Evolutionary conservation across 2,888 invertebrate genomes (phyloP).

Genomic region (Meganola albula): DNA sequence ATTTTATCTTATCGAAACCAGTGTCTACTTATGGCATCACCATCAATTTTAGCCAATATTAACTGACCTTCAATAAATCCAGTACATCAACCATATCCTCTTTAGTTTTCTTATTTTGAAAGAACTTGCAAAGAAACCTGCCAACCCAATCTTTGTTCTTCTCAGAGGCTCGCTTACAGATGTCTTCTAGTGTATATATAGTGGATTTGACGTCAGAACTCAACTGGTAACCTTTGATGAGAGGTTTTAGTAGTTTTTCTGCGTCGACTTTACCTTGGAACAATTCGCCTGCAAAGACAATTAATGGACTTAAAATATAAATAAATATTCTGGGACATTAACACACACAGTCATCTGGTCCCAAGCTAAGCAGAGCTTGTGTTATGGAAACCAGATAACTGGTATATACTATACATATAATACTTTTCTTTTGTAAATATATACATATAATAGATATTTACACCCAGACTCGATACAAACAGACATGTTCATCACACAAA

Average conservation of each 20-base stretch:
- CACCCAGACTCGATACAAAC: too few species aligned
- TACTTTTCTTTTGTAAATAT: too few species aligned
- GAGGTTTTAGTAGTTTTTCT: constrained; percentile 58
- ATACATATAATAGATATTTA: too few species aligned
- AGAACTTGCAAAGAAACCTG: constrained; percentile 69
- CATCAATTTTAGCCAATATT: too few species aligned
- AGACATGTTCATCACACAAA: too few species aligned
- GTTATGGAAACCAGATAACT: too few species aligned
- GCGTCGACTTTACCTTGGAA: constrained; percentile 73
- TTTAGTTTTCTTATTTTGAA: constrained; percentile 57
- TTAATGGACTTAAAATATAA: constrained; percentile 2
- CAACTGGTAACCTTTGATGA: constrained; percentile 65
- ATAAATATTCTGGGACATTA: too few species aligned
- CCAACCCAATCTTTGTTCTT: constrained; percentile 76
- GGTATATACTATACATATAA: too few species aligned
- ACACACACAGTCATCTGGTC: too few species aligned
- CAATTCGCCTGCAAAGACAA: constrained; percentile 59
- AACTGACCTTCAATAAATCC: constrained; percentile 60
- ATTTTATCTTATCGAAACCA: too few species aligned
- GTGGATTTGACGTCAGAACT: constrained; percentile 67
- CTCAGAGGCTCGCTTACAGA: constrained; percentile 56
- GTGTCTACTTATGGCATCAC: too few species aligned
- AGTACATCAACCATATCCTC: constrained; percentile 55
- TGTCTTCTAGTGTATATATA: constrained; percentile 65
- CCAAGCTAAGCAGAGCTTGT: too few species aligned